Evolutionary conservation across 2,797 vertebrate genomes (phyloP).

Genomic region (Tragelaphus oryx): DNA sequence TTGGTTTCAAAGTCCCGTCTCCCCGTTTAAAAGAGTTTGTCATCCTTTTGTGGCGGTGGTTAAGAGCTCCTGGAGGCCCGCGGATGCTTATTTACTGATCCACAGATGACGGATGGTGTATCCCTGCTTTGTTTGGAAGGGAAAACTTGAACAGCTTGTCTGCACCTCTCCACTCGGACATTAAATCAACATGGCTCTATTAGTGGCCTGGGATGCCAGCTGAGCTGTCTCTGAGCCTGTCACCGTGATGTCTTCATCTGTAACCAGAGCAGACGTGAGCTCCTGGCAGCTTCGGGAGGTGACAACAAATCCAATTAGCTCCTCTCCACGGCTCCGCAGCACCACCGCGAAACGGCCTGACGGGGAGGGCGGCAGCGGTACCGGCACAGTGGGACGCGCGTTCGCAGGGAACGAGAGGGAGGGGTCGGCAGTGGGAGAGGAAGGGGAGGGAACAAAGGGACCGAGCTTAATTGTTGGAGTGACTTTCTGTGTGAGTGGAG

Average conservation of each 20-base stretch:
- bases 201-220: constrained; percentile 96
- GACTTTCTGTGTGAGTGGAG: constrained; percentile 75
- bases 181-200: constrained; percentile 94
- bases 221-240: constrained; percentile 98
- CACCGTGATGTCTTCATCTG: constrained; percentile 99
- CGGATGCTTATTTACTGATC: constrained; percentile 84
- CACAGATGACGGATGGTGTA: constrained; percentile 83
- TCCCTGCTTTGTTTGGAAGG: constrained; percentile 87
- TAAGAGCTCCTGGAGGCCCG: constrained; percentile 79
- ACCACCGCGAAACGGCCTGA: constrained; percentile 85
- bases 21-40: constrained; percentile 78
- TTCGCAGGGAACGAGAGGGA: not conserved
- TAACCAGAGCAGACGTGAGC: constrained; percentile 97
- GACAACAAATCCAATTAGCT: constrained; percentile 99
- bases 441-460: constrained; percentile 37
- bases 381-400: constrained; percentile 82
- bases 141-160: constrained; percentile 94
- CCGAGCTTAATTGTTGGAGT: constrained; percentile 74
- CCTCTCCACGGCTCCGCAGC: constrained; percentile 91
- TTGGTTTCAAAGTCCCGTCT: constrained; percentile 75
- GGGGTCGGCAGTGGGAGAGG: not conserved
- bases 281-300: constrained; percentile 97
- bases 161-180: constrained; percentile 89
- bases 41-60: constrained; percentile 77
- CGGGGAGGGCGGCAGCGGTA: constrained; percentile 84